Base-by-base conservation (phyloP, 2,113 vertebrate genomes). In the Phoenicopterus ruber region DNA sequence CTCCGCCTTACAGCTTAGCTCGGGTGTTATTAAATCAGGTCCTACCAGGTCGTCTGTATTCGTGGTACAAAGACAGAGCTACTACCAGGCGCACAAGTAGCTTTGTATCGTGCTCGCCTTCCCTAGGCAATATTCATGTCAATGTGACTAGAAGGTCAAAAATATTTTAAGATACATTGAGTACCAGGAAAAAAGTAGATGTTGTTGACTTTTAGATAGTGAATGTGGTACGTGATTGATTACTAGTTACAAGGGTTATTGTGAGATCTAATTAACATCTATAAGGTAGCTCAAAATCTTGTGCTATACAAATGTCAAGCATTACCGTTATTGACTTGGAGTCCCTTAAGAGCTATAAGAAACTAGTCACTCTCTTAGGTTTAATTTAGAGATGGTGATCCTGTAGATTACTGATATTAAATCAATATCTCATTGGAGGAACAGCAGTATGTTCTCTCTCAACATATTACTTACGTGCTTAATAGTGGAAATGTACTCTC, bases 361-460 rank as follows among this genome's bases (percentile, higher is more conserved):
- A 92, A 81, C 63, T 62, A 67, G 24, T 78, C 26, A 76, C 2
- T 82, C 34, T 88, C 59, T 88, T 50, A 82, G 16, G 29, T 77
- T 90, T 78, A 83, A 81, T 92, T 81, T 90, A 92, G 63, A 88
- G 38, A 55, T 31, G 10, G 42, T 66, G 47, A 87, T 91, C 62
- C 46, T 77, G 42, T 66, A 88, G 62, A 81, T 78, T 86, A 81
- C 38, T 74, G n/a, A 77, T 91, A 73, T 62, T 94, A 88, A 93
- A 96, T 94, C 69, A 96, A 55, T 92, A 92, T 69, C 70, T 80
- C 34, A 70, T 73, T 93, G 84, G 36, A 90, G 21, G 44, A 93
- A 82, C 25, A 87, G 26, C 26, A 86, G 16, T 47, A 26, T 38
- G 25, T 82, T 94, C n/a, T 86, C 38, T 86, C 72, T 38, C 47